Conservation (phyloP, 1,140 invertebrate species). For the Ips typographus region DNA sequence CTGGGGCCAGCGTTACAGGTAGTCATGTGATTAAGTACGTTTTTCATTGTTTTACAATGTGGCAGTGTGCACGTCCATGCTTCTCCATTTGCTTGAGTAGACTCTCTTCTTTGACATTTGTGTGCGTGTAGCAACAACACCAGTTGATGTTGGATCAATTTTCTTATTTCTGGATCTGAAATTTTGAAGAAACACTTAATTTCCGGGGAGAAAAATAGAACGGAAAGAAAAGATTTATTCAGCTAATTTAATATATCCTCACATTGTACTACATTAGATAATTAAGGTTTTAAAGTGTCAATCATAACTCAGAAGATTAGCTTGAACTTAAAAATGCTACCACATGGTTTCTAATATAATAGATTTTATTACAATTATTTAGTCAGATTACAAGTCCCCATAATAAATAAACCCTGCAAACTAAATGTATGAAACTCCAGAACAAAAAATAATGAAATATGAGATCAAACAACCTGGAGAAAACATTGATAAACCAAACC, state of each 20-base stretch:
- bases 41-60: constrained; percentile 99
- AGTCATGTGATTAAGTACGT: constrained; percentile 98
- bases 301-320: too few relatives aligned
- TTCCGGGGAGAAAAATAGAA: not conserved
- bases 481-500: too few relatives aligned
- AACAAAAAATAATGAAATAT: too few relatives aligned
- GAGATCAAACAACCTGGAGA: too few relatives aligned
- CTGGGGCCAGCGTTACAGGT: constrained; percentile 92
- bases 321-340: too few relatives aligned
- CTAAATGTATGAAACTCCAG: too few relatives aligned
- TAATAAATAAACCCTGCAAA: too few relatives aligned
- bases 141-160: constrained; percentile 98
- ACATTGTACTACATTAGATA: too few relatives aligned
- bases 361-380: too few relatives aligned
- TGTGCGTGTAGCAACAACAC: constrained; percentile 96
- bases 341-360: too few relatives aligned
- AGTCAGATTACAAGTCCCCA: too few relatives aligned
- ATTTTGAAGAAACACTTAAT: constrained; percentile 49
- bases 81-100: constrained; percentile 71
- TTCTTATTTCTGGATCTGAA: constrained; percentile 94
- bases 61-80: constrained; percentile 84
- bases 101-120: constrained; percentile 94
- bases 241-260: not conserved
- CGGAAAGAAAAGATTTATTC: not conserved
- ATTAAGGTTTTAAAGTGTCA: too few relatives aligned